Conservation (phyloP, 2,797 vertebrate genomes). For the Cossypha caffra region DNA sequence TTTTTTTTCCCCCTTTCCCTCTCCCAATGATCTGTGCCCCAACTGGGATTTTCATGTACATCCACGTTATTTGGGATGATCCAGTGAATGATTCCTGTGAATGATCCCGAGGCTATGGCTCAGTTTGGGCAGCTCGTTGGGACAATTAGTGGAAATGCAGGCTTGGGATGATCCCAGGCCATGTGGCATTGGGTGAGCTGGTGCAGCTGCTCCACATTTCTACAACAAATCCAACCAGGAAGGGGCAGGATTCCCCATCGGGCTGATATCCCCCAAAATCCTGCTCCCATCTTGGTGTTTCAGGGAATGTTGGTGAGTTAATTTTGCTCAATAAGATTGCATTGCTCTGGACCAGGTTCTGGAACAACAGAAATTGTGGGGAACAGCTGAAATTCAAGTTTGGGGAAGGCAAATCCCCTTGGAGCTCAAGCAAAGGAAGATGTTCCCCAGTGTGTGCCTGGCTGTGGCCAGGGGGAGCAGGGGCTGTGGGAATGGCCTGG, state of each 20-base stretch:
- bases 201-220: background rate
- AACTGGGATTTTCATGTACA: background rate
- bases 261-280: background rate
- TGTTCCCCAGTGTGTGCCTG: rapidly evolving
- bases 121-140: background rate
- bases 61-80: background rate
- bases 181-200: background rate
- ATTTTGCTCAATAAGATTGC: background rate
- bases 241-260: background rate
- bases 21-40: background rate
- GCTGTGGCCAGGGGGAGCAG: background rate
- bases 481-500: background rate
- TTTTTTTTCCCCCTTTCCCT: too few species aligned
- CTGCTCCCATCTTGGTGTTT: background rate
- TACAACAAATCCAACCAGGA: background rate
- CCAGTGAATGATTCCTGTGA: background rate
- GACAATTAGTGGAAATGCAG: background rate
- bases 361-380: background rate
- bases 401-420: background rate
- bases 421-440: background rate
- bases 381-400: background rate
- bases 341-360: background rate
- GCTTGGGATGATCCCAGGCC: background rate
- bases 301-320: background rate
- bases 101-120: background rate